Conservation (phyloP, 2,113 vertebrate species). For the Promerops cafer region DNA sequence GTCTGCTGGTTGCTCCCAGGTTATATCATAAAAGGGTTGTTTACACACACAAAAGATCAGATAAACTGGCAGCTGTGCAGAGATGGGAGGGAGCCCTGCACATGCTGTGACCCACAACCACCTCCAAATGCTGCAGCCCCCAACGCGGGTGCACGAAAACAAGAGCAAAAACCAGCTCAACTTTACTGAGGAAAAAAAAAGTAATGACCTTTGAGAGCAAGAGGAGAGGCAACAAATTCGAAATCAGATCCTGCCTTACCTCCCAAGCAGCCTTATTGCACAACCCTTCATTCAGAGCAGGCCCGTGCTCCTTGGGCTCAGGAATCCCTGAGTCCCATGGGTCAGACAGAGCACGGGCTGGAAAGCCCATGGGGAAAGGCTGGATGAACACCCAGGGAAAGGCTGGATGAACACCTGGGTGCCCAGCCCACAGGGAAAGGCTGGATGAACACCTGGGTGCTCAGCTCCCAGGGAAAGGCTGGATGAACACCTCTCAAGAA, state of each 20-base stretch:
- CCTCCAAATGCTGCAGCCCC: background rate
- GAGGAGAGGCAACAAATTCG: background rate
- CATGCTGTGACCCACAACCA: background rate
- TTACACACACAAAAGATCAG: background rate
- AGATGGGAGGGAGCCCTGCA: background rate
- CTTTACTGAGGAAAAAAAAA: background rate
- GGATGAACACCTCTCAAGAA: background rate
- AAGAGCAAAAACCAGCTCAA: background rate
- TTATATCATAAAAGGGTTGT: background rate
- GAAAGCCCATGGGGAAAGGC: background rate
- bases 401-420: background rate
- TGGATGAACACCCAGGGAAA: background rate
- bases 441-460: background rate
- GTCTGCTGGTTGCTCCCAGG: background rate
- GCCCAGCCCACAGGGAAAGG: background rate
- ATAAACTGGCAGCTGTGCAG: background rate
- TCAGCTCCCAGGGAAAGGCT: background rate
- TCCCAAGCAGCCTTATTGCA: background rate
- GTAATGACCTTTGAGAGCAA: background rate
- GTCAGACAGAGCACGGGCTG: background rate
- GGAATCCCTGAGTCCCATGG: background rate
- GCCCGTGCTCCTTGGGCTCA: background rate
- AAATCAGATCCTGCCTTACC: background rate
- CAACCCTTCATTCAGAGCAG: background rate
- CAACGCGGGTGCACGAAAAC: fast-evolving